Evolutionary conservation across 2,113 vertebrate species (phyloP).

Genomic region (Engraulis encrasicolus): DNA sequence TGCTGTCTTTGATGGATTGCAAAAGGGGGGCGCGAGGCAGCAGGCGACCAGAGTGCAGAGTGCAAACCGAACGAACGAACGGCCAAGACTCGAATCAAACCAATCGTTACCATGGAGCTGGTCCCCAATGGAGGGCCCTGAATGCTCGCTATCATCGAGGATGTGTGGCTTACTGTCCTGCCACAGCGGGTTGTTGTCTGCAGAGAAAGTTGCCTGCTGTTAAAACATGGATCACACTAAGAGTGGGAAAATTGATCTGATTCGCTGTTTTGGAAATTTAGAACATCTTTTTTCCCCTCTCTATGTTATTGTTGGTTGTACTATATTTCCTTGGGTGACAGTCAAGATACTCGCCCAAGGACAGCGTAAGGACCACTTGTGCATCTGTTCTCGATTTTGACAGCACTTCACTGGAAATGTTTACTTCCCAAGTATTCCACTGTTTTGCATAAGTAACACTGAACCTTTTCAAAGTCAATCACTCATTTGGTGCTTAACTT

Average conservation of each 20-base stretch:
- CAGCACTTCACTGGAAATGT: not conserved
- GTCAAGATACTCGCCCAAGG: not conserved
- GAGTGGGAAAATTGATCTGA: not conserved
- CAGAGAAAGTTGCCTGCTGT: constrained; percentile 27
- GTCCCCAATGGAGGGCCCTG: constrained; percentile 30
- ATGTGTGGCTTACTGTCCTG: constrained; percentile 37
- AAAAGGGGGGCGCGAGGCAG: constrained; percentile 20
- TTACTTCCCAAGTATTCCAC: constrained; percentile 29
- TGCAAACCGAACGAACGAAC: not conserved
- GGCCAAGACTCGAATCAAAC: constrained; percentile 15
- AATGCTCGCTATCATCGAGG: not conserved
- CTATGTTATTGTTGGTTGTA: not conserved
- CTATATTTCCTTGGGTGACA: not conserved
- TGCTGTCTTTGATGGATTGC: constrained; percentile 28
- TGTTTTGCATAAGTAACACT: constrained; percentile 25
- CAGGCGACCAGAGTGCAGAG: not conserved
- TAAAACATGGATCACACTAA: constrained; percentile 24
- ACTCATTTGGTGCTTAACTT: not conserved
- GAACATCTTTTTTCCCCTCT: not conserved
- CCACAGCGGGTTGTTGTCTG: constrained; percentile 51
- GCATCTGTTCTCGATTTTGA: constrained; percentile 13
- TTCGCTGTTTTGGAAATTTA: not conserved
- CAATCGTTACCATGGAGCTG: constrained; percentile 46
- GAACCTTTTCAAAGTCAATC: not conserved
- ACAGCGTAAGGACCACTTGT: not conserved